Base-by-base conservation (phyloP, 2,113 vertebrate species). In the Marmota flaviventris region DNA sequence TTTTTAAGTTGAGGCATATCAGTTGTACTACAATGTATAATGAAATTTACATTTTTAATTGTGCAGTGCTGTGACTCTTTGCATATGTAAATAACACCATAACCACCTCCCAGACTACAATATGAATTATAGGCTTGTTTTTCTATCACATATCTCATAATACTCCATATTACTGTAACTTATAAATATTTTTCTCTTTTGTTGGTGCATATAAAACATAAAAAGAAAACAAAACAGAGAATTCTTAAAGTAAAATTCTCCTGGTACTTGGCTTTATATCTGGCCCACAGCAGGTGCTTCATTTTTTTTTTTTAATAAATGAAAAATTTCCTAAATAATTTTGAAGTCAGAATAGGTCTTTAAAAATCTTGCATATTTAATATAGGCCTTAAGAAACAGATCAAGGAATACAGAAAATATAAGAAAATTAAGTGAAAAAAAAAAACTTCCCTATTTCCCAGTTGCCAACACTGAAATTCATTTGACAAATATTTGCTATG, bases 21-120 rank as follows among this genome's bases (percentile, higher is more conserved):
- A 96, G 63, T 48, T 88, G 56, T 37, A 91, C 12, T 34, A 81
- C 16, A 53, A 61, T 77, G 22, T 70, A 85, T 91, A 94, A 86
- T 65, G 76, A 91, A 89, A 11, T 70, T 69, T 72, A 25, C 13
- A 77, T 37, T 34, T 51, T 84, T 72, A 94, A 45, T 8, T 16
- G 10, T 11, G 42, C 1, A 83, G 39, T 51, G 39, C 75, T 93
- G 9, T 73, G n/a, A 63, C 11, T 13, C 91, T 93, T 82, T 56
- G 12, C 45, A 25, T 67, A 75, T 9, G 22, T n/a, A 10, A 0
- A 53, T 27, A 29, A 65, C 42, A 63, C 12, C 67, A 8, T 22
- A 93, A 37, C 32, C n/a, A 61, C 16, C 18, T 85, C 9, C 1
- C 53, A 81, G 77, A 45, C 25, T 48, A 79, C 17, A 32, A 5